Evolutionary conservation across 2,888 invertebrate genomes (phyloP).

Genomic region (Plebejus melissa): DNA sequence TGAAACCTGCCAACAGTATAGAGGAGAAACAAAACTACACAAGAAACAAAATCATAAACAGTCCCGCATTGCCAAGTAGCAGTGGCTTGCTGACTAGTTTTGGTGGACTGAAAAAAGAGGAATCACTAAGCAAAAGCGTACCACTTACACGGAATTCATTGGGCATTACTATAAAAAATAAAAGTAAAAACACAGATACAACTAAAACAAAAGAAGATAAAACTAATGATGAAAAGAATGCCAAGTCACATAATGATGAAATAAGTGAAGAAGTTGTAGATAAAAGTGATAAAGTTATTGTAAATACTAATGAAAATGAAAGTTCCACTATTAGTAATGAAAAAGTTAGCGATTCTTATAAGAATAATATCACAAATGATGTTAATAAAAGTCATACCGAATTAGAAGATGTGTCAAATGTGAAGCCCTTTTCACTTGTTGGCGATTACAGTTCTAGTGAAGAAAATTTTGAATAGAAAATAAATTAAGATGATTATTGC

Average conservation of each 20-base stretch:
- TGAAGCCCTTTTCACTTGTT: slow-evolving; percentile 48
- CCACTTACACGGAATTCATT: slow-evolving; percentile 57
- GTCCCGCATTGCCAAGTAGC: slow-evolving; percentile 77
- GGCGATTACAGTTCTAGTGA: slow-evolving; percentile 67
- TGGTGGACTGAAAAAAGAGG: slow-evolving; percentile 78
- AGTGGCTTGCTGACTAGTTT: slow-evolving; percentile 69
- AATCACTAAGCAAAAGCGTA: slow-evolving; percentile 61
- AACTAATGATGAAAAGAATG: slow-evolving; percentile 26
- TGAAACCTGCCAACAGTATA: slow-evolving; percentile 81
- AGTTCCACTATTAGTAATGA: not conserved
- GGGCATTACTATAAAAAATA: slow-evolving; percentile 61
- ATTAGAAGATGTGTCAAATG: not conserved
- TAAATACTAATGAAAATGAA: not conserved
- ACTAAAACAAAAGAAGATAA: slow-evolving; percentile 20
- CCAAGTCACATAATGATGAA: slow-evolving; percentile 27
- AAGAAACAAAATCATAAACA: slow-evolving; percentile 73
- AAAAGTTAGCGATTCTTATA: not conserved
- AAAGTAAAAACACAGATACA: slow-evolving; percentile 30
- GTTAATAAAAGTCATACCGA: not conserved
- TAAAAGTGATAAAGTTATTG: slow-evolving; percentile 24
- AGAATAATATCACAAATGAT: not conserved
- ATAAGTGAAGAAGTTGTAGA: slow-evolving; percentile 11
- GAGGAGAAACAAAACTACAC: slow-evolving; percentile 75
- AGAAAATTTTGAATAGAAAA: slow-evolving; percentile 49
- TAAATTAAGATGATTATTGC: not conserved